Base-by-base conservation (phyloP, 2,888 invertebrate genomes). In the Plagodis dolabraria region DNA sequence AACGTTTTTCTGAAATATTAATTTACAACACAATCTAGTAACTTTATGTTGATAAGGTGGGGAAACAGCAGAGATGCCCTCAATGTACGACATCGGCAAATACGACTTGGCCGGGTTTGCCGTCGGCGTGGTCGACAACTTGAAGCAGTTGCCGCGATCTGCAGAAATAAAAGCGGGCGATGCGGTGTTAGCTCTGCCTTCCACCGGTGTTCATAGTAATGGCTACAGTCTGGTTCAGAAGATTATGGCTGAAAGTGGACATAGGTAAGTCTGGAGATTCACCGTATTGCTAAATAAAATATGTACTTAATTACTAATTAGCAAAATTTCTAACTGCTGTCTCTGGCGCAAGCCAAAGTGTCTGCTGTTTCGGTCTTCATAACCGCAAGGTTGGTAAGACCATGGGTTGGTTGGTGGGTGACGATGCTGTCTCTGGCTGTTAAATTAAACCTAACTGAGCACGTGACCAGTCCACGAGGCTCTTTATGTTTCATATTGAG, bases 11-110 rank as follows among this genome's bases (percentile, higher is more conserved):
- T n/a, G n/a, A n/a, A n/a, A n/a, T n/a, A n/a, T n/a, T n/a, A n/a
- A n/a, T n/a, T n/a, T n/a, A n/a, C n/a, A n/a, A n/a, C 22, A 22
- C 22, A 22, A 22, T 22, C 22, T 22, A 22, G 4, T 22, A 38
- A 38, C 38, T 38, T 38, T 4, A 38, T 43, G 10, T 40, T 5
- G 8, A 51, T 7, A 53, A 97, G 95, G 95, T 63, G 99, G 99
- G 0, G 99, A 99, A 91, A 99, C 99, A 1, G 99, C 99, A 0
- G 99, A 99, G 91, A 98, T 99, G 98, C 99, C 99, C 0, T 96
- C 97, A 0, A 96, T 99, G 93, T 99, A 99, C 87, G 93, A 94
- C 2, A 87, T 94, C 0, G 97, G 96, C 0, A 97, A 98, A 69
- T 99, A 99, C 86, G 99, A 99, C 86, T 86, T 99, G 52, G 99